phyloP scores from a whole-genome alignment of 2,797 vertebrate genomes.

The Phylloscopus collybita region DNA sequence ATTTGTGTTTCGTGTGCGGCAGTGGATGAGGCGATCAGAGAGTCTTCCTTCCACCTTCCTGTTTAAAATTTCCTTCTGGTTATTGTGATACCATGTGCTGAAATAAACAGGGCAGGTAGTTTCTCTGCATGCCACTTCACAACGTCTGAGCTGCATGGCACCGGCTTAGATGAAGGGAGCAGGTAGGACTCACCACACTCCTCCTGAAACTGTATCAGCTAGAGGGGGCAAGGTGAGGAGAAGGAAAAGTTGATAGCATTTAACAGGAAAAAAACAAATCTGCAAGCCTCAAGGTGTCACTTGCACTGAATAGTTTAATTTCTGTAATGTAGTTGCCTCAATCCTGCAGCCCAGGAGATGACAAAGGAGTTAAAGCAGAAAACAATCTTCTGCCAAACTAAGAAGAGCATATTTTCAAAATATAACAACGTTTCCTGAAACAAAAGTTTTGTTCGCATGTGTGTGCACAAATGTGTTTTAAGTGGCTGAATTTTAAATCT shows the following conservation, averaged over 20 bases:
- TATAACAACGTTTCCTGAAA: constrained; percentile 17
- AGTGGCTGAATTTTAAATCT: constrained; percentile 59
- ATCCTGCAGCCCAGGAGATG: constrained; percentile 18
- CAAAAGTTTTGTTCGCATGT: neutral
- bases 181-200: neutral
- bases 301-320: constrained; percentile 40
- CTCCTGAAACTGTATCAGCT: neutral
- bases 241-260: neutral
- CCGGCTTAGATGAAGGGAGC: neutral
- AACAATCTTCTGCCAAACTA: constrained; percentile 3
- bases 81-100: constrained; percentile 18
- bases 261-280: neutral
- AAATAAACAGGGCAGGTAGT: neutral
- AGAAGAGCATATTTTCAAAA: constrained; percentile 48
- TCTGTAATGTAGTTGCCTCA: neutral
- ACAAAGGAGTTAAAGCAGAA: constrained; percentile 37
- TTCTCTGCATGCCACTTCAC: neutral
- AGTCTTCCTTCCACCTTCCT: constrained; percentile 7
- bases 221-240: neutral
- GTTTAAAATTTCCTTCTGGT: neutral
- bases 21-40: neutral
- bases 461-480: neutral
- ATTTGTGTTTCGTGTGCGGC: neutral
- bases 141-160: neutral
- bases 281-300: constrained; percentile 25